Evolutionary conservation across 2,888 invertebrate genomes (phyloP), one percentile per base, ranked within the genome.

Genomic region (Epicampocera succincta): DNA sequence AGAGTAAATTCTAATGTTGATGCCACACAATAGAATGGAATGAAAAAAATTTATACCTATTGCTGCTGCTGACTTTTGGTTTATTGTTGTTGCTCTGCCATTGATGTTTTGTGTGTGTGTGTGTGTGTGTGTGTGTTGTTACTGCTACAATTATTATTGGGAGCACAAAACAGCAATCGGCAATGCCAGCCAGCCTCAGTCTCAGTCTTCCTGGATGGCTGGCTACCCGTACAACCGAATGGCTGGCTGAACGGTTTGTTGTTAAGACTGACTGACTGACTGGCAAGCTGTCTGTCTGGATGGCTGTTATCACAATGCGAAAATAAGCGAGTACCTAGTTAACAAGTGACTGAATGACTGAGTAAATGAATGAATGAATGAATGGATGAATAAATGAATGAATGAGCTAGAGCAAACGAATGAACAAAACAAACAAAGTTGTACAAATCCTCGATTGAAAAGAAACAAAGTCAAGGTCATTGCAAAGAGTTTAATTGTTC

Each of bases 401-500:
- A 81, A 81, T 81, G 81, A 81, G 72, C 74, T 65, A 71, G 60
- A 75, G 68, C 82, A 72, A 74, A 46, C 76, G 69, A 78, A 82
- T 74, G 78, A 82, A 81, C 81, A 81, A 81, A 81, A 82, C 82
- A 82, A 82, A 76, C 77, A 75, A 75, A 81, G 81, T 79, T 81
- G 78, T 76, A 84, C 81, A 84, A 84, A 81, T 79, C 84, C 77
- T 84, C 82, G 81, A 77, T 84, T 84, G 83, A 87, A 87, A 86
- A 86, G 88, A 88, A 90, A 89, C 90, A 89, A 90, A 89, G 89
- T 89, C 89, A 89, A 89, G 89, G 89, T 89, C 89, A 89, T 86
- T 88, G 88, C 88, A 89, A 90, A 90, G 90, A 90, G 90, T 90
- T 90, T 90, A 90, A 90, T 90, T 90, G 90, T 90, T 90, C 89